Base-by-base conservation (phyloP, 2,797 vertebrate genomes). In the Trematomus bernacchii region DNA sequence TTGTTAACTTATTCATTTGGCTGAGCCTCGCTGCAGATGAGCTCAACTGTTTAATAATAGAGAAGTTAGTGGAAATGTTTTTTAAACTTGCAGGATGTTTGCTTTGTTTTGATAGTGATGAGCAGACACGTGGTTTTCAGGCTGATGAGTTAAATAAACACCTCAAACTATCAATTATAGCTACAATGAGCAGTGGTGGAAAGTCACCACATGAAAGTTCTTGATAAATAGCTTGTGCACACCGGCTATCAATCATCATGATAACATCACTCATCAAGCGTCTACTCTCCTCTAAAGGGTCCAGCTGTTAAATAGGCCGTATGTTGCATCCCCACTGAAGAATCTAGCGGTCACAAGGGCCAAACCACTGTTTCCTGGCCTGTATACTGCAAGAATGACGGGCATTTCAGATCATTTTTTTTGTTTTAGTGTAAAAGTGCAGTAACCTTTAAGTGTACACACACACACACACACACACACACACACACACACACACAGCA, bases 1-100 rank as follows among this genome's bases (percentile, higher is more conserved):
- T 76, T 69, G 67, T 77, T 71, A 30, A 82, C 40, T 83, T 85
- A 77, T 79, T 85, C 43, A 85, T 89, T 74, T 71, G 50, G 58
- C 72, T 64, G 33, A 73, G 68, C 37, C n/a, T 63, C 21, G 15
- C 61, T 79, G 63, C 62, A 71, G 60, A 87, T 71, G 69, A 85
- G 64, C 66, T 82, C 47, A 58, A 42, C 57, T 84, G 71, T 77
- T 88, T 54, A 79, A 85, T 86, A 81, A 82, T 73, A 27, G 33
- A 80, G 54, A 55, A 53, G 4, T 13, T 23, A 65, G 16, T 46
- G 64, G 59, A 76, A 53, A 48, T 60, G 5, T 61, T 48, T 67
- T 69, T 55, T 37, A 59, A 65, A 59, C 57, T 54, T 44, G 30
- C 16, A 42, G 76, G 16, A 27, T 69, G 23, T 77, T 83, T 64